These are phyloP conservation scores for Netelia inedita DNA, from an alignment of 2,888 invertebrate genomes.

Conservation along the genomic window DNA sequence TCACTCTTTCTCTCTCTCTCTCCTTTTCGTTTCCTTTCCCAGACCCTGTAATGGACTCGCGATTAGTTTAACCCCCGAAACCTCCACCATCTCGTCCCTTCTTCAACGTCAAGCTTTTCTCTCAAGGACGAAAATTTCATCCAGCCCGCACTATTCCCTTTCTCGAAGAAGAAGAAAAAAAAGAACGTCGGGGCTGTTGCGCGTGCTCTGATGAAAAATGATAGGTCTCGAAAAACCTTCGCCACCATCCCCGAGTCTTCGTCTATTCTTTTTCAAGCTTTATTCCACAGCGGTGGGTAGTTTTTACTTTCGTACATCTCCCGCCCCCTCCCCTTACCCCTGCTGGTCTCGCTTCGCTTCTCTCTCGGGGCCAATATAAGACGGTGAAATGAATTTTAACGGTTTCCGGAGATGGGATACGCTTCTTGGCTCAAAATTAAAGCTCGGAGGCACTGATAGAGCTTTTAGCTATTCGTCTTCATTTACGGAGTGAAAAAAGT, in stretches of 20 bases:
- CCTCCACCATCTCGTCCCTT: not conserved
- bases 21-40: not conserved
- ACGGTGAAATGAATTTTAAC: conserved; percentile 56
- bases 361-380: conserved; percentile 56
- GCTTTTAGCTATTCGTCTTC: conserved; percentile 36
- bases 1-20: conserved; percentile 3
- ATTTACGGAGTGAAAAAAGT: conserved; percentile 40
- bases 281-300: conserved; percentile 4
- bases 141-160: conserved; percentile 1
- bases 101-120: conserved; percentile 7
- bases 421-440: conserved; percentile 32
- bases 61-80: conserved; percentile 59
- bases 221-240: conserved; percentile 38
- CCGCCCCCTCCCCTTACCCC: not conserved
- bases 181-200: conserved; percentile 20
- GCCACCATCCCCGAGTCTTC: conserved; percentile 1
- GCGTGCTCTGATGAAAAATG: conserved; percentile 51
- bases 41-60: conserved; percentile 44
- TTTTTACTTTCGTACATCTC: conserved; percentile 17
- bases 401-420: conserved; percentile 23
- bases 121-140: conserved; percentile 41
- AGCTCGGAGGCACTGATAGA: conserved; percentile 36
- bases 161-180: conserved; percentile 13
- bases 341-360: conserved; percentile 9
- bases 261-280: conserved; percentile 21